Base-by-base conservation (phyloP, 2,113 vertebrate genomes). In the Calyptomena viridis region DNA sequence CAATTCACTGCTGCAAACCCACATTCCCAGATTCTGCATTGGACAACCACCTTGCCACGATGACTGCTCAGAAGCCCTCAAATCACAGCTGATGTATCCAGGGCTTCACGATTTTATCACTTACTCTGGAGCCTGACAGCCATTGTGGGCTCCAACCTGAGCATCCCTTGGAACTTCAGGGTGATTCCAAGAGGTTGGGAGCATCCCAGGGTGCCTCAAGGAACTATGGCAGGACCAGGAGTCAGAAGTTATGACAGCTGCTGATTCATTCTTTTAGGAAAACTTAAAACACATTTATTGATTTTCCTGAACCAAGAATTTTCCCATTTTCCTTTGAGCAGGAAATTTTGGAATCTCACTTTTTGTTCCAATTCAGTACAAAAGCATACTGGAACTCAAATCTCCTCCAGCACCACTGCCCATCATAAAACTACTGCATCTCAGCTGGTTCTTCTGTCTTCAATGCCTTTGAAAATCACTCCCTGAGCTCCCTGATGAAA, bases 331-430 rank as follows among this genome's bases (percentile, higher is more conserved):
- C 37, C 31, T 94, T 74, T 84, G 31, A 72, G 49, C 35, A 35
- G 47, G 88, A 93, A 80, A 90, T 66, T 90, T 80, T 94, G 85
- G 86, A 95, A 92, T 84, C 77, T 33, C 44, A 60, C 22, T 92
- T 92, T 90, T 89, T 84, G 28, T 64, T 84, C 58, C 71, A 75
- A 40, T 79, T 91, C 69, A 84, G 77, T 49, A 92, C 49, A 89
- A 95, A 91, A 89, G 13, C 47, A 68, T 35, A 52, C 47, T 86
- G 76, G 76, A 90, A 86, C 88, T 90, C 37, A 75, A 14, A 33
- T 84, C 68, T 93, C 59, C 35, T 92, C 24, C 75, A 93, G 56
- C 30, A 88, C 21, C 37, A 35, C 30, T 93, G 64, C 64, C 46
- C 52, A 47, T 59, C 79, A 77, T 85, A 94, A 95, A 95, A 93